phyloP scores from a whole-genome alignment of 2,888 invertebrate genomes.

The Megaustenia siamemsis region DNA sequence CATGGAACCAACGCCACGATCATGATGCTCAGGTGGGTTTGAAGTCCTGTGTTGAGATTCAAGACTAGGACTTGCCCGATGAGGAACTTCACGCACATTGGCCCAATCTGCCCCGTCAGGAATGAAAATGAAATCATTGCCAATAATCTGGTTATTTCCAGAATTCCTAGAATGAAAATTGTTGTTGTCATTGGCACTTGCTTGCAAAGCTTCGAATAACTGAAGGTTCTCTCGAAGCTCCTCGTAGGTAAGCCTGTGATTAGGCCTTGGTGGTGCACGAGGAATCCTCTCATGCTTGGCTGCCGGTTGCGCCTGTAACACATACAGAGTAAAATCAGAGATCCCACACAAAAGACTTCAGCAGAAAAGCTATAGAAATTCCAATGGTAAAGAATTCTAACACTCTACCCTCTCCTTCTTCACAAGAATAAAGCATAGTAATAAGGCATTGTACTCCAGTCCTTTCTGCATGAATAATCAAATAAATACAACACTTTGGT shows the following conservation, averaged over 20 bases:
- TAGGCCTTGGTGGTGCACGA: background rate
- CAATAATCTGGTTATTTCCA: background rate
- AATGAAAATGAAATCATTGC: background rate
- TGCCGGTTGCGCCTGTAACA: slow-evolving; percentile 24
- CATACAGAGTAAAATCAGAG: slow-evolving; percentile 36
- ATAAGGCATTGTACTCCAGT: no score
- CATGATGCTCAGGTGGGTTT: background rate
- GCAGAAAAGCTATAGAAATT: background rate
- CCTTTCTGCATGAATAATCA: no score
- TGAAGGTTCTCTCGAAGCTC: slow-evolving; percentile 1
- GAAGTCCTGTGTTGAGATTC: background rate
- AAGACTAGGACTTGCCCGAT: background rate
- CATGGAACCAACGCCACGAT: background rate
- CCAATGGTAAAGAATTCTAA: background rate
- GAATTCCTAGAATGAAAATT: background rate
- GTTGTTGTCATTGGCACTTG: background rate
- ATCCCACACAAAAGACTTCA: background rate
- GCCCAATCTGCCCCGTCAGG: slow-evolving; percentile 34
- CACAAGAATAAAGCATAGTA: no score
- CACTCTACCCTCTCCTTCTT: background rate
- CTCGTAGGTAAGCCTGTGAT: background rate
- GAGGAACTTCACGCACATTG: slow-evolving; percentile 2
- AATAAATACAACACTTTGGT: no score
- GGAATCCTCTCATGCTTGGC: background rate
- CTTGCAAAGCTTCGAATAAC: background rate